These are phyloP conservation scores for Drosophila repleta DNA, from an alignment of 1,140 invertebrate genomes.

Conservation along the genomic window DNA sequence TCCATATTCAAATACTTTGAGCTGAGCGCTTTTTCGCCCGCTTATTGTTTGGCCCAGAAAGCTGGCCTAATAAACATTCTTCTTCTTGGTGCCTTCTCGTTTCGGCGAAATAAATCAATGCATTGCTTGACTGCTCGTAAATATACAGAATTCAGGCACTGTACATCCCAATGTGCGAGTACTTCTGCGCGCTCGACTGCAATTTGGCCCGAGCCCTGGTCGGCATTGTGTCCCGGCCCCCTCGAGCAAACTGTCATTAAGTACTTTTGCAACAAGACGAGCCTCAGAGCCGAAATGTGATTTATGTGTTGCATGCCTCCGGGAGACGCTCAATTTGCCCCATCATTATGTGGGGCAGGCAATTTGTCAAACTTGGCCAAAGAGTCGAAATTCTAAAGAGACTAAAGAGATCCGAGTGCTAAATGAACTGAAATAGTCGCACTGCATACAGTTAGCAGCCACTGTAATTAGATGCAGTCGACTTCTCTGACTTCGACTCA, in stretches of 20 bases:
- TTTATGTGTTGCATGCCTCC: constrained; percentile 20
- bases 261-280: constrained; percentile 15
- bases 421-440: constrained; percentile 14
- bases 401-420: not conserved
- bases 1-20: not conserved
- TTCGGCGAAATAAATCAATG: constrained; percentile 20
- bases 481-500: too few relatives aligned
- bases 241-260: constrained; percentile 16
- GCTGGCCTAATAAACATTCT: constrained; percentile 12
- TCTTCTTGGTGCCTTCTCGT: not conserved
- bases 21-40: not conserved
- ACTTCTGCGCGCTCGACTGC: too few relatives aligned
- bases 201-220: not conserved
- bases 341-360: constrained; percentile 20
- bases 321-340: constrained; percentile 13
- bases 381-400: not conserved
- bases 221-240: not conserved
- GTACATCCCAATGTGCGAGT: too few relatives aligned
- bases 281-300: constrained; percentile 7
- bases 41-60: constrained; percentile 1
- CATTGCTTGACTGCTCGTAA: constrained; percentile 6
- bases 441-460: not conserved
- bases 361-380: constrained; percentile 32
- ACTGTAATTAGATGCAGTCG: constrained; percentile 8
- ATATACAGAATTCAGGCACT: not conserved